Base-by-base conservation (phyloP, 1,140 invertebrate genomes). In the Pogonomyrmex californicus region DNA sequence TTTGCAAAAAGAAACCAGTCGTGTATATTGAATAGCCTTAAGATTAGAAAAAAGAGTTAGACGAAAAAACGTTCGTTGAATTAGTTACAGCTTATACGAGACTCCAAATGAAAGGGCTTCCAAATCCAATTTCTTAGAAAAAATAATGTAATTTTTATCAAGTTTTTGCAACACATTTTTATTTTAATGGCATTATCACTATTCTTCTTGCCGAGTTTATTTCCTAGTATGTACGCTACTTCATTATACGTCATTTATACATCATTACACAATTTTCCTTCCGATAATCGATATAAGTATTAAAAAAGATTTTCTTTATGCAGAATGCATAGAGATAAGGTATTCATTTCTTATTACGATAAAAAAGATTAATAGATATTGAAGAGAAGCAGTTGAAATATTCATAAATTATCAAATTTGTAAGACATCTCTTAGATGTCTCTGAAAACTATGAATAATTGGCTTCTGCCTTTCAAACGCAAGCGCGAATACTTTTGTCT, bases 11-110 rank as follows among this genome's bases (percentile, higher is more conserved):
- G 30, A 7, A 78, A 56, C 12, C 33, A 66, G 58, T 79, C 47
- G 4, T 81, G 63, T 54, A 68, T 56, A 81, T 79, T 38, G n/a
- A 81, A 54, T 56, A 41, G 14, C 12, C 38, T 70, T 81, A 56
- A 81, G 12, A 14, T 56, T 70, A 56, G 78, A 81, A 81, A 68
- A 23, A 58, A 70, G 23, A 36, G 62, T 81, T 17, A 41, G 36
- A 81, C 36, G 36, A 41, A 56, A 38, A 70, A 56, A 12, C 1
- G 4, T 65, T 78, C 10, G 38, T 41, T 38, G 1, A 73, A 54
- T 56, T 54, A 3, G 33, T 38, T 78, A 17, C 9, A 36, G 5
- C 49, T 78, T 47, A 47, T 60, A 44, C 17, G 36, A 2, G 49
- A 1, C 38, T 63, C 14, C 12, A 49, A 33, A 65, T 38, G 17